Base-by-base conservation (phyloP, 2,888 invertebrate species). In the Ernsta delagoae region DNA sequence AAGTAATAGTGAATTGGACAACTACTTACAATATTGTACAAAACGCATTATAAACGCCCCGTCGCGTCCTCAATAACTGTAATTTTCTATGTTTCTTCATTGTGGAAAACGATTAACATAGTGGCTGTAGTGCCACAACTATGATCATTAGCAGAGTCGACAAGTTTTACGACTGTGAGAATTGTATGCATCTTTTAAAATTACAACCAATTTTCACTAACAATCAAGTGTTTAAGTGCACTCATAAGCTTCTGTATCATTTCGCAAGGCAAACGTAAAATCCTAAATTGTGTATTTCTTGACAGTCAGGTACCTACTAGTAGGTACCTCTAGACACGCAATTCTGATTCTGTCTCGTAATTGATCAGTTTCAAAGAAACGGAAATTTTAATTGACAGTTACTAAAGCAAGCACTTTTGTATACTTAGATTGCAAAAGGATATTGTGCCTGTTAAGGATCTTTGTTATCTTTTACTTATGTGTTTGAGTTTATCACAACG, bases 11-110 rank as follows among this genome's bases (percentile, higher is more conserved):
- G n/a, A n/a, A n/a, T n/a, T n/a, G n/a, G n/a, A n/a, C n/a, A n/a
- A n/a, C n/a, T n/a, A n/a, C n/a, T n/a, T n/a, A n/a, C n/a, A n/a
- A n/a, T n/a, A n/a, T n/a, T n/a, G n/a, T n/a, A n/a, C n/a, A n/a
- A n/a, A n/a, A n/a, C n/a, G n/a, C n/a, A n/a, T n/a, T n/a, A n/a
- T n/a, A n/a, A n/a, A n/a, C n/a, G n/a, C n/a, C n/a, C n/a, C 59
- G 48, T 7, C 36, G 50, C 24, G n/a, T n/a, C 5, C 39, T 16
- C 59, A 65, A 65, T 59, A 59, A 53, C 50, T 48, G 50, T 59
- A 53, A 66, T 66, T 59, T 66, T 59, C 48, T 12, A 48, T 48
- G 12, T 48, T 48, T 48, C 48, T 48, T 48, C 48, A 48, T 48
- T 48, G 48, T 12, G 48, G 48, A 48, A 48, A 48, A 48, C 5